These are phyloP conservation scores for Porites rus DNA, from an alignment of 92 coral and sea anemone species.

Conservation along the genomic window DNA sequence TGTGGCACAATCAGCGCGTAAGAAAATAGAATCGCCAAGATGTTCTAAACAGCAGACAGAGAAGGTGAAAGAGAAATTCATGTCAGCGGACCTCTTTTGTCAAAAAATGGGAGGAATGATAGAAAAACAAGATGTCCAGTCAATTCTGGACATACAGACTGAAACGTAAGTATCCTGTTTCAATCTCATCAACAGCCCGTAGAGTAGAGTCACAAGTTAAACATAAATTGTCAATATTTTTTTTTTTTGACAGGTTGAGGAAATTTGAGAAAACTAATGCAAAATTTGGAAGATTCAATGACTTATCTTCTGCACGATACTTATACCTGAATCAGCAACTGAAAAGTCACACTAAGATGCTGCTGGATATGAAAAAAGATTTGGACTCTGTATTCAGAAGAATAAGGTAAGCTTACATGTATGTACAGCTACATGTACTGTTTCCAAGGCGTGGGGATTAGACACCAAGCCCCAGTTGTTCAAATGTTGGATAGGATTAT, in stretches of 20 bases:
- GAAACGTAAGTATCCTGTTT: slow-evolving; percentile 57
- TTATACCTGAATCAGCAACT: slow-evolving; percentile 76
- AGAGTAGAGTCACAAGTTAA: too few relatives aligned
- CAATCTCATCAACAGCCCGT: too few relatives aligned
- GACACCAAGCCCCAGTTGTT: too few relatives aligned
- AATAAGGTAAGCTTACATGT: slow-evolving; percentile 75
- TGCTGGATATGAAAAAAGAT: slow-evolving; percentile 95
- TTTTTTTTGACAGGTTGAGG: slow-evolving; percentile 61
- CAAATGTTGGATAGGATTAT: too few relatives aligned
- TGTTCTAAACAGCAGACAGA: background rate
- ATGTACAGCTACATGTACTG: too few relatives aligned
- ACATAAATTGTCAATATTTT: too few relatives aligned
- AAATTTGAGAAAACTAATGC: slow-evolving; percentile 90
- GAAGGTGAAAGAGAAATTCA: background rate
- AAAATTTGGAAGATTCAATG: slow-evolving; percentile 85
- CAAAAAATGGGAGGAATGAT: slow-evolving; percentile 66
- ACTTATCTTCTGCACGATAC: slow-evolving; percentile 80
- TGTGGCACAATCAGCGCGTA: background rate
- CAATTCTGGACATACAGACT: slow-evolving; percentile 54
- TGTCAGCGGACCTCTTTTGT: slow-evolving; percentile 73
- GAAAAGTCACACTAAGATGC: slow-evolving; percentile 81
- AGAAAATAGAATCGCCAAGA: slow-evolving; percentile 7
- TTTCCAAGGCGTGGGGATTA: too few relatives aligned
- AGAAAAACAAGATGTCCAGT: slow-evolving; percentile 60
- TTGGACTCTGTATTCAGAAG: slow-evolving; percentile 87